Evolutionary conservation across 2,888 invertebrate species (phyloP).

Genomic region (Matsumyia berberina): DNA sequence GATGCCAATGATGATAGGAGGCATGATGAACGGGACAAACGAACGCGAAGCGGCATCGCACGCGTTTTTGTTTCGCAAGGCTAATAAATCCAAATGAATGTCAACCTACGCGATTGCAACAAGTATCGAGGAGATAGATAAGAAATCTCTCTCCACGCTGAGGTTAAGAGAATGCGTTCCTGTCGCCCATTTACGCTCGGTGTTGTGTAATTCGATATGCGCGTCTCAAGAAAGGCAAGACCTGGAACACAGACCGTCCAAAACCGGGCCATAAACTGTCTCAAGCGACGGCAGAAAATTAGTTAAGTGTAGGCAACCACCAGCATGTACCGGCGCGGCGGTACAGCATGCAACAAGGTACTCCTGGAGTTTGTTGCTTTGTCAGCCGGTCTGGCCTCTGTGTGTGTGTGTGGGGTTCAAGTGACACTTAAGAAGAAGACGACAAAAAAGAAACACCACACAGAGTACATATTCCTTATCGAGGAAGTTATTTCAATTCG

Average conservation of each 20-base stretch:
- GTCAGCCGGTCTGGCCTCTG: constrained; percentile 18
- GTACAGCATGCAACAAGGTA: constrained; percentile 71
- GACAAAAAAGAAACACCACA: constrained; percentile 7
- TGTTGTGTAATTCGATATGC: constrained; percentile 75
- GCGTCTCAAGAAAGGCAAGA: constrained; percentile 19
- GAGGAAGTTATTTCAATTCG: constrained; percentile 74
- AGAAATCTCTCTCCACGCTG: constrained; percentile 52
- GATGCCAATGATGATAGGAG: constrained; percentile 68
- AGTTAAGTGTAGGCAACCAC: constrained; percentile 74
- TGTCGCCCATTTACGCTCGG: constrained; percentile 64
- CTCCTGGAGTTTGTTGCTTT: constrained; percentile 71
- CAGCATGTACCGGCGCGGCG: constrained; percentile 44
- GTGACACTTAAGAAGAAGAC: constrained; percentile 64
- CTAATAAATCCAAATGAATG: constrained; percentile 76
- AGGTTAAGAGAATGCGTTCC: constrained; percentile 68
- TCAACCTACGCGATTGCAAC: constrained; percentile 76
- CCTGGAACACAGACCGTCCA: constrained; percentile 26
- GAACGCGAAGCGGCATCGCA: constrained; percentile 61
- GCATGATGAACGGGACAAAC: constrained; percentile 69
- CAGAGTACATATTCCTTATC: constrained; percentile 50
- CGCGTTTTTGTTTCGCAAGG: constrained; percentile 65
- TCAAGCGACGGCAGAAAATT: constrained; percentile 75
- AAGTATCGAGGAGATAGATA: constrained; percentile 75
- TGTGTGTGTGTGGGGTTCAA: constrained; percentile 65
- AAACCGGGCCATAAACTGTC: constrained; percentile 74